Evolutionary conservation across 2,888 invertebrate species (phyloP), one percentile per base, ranked within the genome.

Genomic region (Arctia plantaginis): DNA sequence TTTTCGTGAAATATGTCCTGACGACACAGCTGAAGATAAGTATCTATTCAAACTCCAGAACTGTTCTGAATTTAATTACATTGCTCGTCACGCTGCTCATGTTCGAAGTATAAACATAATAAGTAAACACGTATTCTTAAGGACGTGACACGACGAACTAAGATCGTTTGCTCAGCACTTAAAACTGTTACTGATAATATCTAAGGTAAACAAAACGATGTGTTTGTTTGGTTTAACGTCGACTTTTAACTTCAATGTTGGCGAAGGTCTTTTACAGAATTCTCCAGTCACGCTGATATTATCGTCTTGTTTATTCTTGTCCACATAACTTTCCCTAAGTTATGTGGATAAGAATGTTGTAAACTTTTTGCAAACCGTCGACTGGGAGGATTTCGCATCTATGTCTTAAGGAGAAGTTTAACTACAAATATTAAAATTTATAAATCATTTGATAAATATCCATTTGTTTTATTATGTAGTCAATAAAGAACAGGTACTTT

Each of bases 61-160:
- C 39, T 41, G 66, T 74, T 77, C n/a, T 64, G 15, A 66, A 77
- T 70, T 76, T 83, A 80, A 83, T 80, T 74, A 67, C 74, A 70
- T 55, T 73, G 66, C 65, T 27, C 51, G 67, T 70, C 73, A 71
- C 68, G 71, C 66, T 66, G 66, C 44, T 72, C 75, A 76, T 80
- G 77, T 77, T 78, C 79, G 64, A 78, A 77, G 51, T 71, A 74
- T 69, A 39, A 74, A 73, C 73, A 73, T 75, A 55, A n/a, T 69
- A 70, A 77, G 80, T 80, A 80, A 80, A 74, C 77, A 78, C 71
- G 76, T 76, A 72, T 77, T 77, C 77, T 73, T 65, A 65, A 78
- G 68, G 62, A 84, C 80, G 76, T 77, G 78, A 76, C 66, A 59
- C 72, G 75, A 66, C 23, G 73, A 75, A 75, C 71, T 69, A 77